phyloP scores from a whole-genome alignment of 2,797 vertebrate species.

The Megaceryle alcyon region DNA sequence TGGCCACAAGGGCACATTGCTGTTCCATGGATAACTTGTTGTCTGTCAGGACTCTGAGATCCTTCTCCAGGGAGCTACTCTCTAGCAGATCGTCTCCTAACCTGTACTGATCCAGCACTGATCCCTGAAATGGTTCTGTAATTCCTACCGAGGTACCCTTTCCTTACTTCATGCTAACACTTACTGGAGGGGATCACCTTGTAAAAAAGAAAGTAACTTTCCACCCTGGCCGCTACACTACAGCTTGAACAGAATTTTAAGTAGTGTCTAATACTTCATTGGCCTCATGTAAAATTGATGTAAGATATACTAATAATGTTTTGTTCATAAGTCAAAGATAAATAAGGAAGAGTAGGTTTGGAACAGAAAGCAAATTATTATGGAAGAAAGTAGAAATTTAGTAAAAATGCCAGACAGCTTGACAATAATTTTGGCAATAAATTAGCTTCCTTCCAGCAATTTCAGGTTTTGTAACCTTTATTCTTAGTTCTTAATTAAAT shows the following conservation, averaged over 20 bases:
- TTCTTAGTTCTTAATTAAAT: not conserved
- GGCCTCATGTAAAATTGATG: not conserved
- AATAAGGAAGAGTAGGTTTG: not conserved
- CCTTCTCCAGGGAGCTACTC: no score
- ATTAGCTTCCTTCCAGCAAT: not conserved
- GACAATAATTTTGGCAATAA: not conserved
- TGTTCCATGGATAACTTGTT: no score
- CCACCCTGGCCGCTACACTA: not conserved
- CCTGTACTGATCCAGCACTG: no score
- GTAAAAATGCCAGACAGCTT: not conserved
- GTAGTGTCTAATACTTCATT: not conserved
- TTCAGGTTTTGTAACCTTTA: not conserved
- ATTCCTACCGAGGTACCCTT: not conserved
- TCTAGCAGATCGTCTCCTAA: no score
- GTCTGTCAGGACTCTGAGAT: no score
- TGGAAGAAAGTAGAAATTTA: not conserved
- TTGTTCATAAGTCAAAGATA: not conserved
- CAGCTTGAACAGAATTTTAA: not conserved
- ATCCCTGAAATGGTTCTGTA: not conserved
- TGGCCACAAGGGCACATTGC: no score
- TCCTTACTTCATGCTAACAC: not conserved
- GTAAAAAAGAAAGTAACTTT: not conserved
- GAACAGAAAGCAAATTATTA: not conserved
- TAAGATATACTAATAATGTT: not conserved
- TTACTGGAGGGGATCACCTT: not conserved